These are phyloP conservation scores for Scaptomyza montana DNA, from an alignment of 1,140 invertebrate genomes.

Conservation along the genomic window DNA sequence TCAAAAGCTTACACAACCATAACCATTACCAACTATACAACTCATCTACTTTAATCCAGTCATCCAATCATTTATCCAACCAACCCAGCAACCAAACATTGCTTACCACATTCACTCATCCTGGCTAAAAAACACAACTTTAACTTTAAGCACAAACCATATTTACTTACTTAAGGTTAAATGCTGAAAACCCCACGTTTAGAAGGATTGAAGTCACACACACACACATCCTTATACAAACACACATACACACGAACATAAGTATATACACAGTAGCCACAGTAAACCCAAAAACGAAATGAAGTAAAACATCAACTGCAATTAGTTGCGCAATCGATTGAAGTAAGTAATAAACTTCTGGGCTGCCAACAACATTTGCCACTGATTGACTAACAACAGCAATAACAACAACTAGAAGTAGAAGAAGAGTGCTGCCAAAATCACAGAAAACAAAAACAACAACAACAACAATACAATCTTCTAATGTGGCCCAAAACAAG, in stretches of 20 bases:
- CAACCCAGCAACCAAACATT: not conserved
- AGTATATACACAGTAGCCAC: too few relatives aligned
- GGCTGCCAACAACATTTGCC: conserved; percentile 49
- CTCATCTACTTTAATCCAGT: not conserved
- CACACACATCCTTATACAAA: not conserved
- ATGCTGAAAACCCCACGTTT: conserved; percentile 3
- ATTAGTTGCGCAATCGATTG: conserved; percentile 66
- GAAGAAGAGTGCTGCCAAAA: conserved; percentile 14
- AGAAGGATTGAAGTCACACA: not conserved
- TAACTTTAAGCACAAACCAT: conserved; percentile 15
- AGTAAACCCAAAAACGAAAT: conserved; percentile 19
- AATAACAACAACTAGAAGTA: conserved; percentile 10
- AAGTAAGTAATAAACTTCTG: conserved; percentile 59
- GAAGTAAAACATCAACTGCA: conserved; percentile 63
- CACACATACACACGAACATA: not conserved
- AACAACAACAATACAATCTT: conserved; percentile 39
- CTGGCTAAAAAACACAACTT: conserved; percentile 8
- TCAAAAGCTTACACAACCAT: not conserved
- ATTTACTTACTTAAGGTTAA: conserved; percentile 39
- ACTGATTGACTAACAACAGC: conserved; percentile 43
- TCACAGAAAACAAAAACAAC: conserved; percentile 5
- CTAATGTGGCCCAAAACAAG: conserved; percentile 24
- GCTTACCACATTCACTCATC: conserved; percentile 6
- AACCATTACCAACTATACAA: not conserved
- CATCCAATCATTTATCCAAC: not conserved